Evolutionary conservation across 1,140 invertebrate species (phyloP).

Genomic region (Achatina immaculata): DNA sequence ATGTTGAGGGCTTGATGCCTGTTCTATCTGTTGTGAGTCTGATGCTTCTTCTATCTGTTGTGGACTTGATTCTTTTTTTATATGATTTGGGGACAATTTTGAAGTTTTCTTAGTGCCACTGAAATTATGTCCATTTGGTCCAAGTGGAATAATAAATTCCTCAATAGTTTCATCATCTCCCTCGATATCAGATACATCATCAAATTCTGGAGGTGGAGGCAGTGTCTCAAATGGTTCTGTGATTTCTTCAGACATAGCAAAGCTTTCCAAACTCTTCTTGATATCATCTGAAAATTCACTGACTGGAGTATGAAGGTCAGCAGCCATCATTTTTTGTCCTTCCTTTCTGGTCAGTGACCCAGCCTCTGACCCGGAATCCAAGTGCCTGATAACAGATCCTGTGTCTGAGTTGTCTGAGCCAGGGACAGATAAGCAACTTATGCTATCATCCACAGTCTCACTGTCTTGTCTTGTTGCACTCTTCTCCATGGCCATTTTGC

Average conservation of each 20-base stretch:
- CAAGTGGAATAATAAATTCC: constrained; percentile 47
- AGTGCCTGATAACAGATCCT: constrained; percentile 43
- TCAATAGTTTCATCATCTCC: constrained; percentile 41
- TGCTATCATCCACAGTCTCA: constrained; percentile 15
- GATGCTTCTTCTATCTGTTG: not conserved
- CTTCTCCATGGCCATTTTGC: constrained; percentile 40
- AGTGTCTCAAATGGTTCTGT: constrained; percentile 47
- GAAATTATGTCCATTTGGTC: constrained; percentile 37
- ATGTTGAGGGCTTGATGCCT: too few species aligned
- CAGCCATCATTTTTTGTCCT: not conserved
- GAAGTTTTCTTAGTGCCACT: constrained; percentile 37
- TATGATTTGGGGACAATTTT: not conserved
- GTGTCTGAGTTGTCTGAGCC: constrained; percentile 45
- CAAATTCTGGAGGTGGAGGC: constrained; percentile 57
- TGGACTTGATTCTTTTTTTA: not conserved
- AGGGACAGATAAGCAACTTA: constrained; percentile 32
- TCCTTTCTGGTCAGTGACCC: not conserved
- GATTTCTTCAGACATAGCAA: constrained; percentile 48
- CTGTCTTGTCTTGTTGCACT: not conserved
- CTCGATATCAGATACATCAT: constrained; percentile 27
- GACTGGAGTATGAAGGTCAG: not conserved
- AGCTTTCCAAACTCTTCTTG: not conserved
- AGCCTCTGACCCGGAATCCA: constrained; percentile 34
- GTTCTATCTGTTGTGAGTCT: too few species aligned
- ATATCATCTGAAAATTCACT: not conserved